Evolutionary conservation across 2,797 vertebrate genomes (phyloP).

Genomic region (Rhinophrynus dorsalis): DNA sequence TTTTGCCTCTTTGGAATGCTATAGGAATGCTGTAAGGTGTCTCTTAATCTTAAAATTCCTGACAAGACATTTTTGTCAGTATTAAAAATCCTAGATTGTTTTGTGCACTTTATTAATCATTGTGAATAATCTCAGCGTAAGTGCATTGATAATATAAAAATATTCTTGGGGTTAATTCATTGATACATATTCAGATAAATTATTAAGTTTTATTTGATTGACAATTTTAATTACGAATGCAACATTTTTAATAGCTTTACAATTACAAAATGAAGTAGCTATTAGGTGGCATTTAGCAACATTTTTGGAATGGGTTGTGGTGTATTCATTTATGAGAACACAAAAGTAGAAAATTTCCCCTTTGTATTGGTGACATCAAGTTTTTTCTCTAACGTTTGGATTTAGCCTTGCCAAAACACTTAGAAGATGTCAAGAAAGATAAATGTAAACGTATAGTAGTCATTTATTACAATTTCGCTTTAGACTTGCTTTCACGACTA

Average conservation of each 20-base stretch:
- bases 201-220: background rate
- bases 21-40: conserved; percentile 78
- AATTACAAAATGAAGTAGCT: conserved; percentile 7
- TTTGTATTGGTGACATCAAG: no score
- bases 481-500: no score
- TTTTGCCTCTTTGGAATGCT: conserved; percentile 81
- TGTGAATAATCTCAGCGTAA: conserved; percentile 93
- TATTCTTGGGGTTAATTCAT: conserved; percentile 63
- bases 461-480: no score
- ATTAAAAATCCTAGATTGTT: conserved; percentile 82
- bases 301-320: no score
- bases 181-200: background rate
- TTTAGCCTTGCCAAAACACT: no score
- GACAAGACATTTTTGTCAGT: conserved; percentile 84
- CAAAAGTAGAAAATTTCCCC: no score
- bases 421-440: no score
- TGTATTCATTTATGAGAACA: no score
- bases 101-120: conserved; percentile 92
- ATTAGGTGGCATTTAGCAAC: background rate
- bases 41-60: conserved; percentile 82
- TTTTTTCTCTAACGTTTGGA: no score
- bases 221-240: background rate
- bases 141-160: conserved; percentile 88
- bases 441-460: no score
- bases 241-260: background rate